These are phyloP conservation scores for Nyctereutes procyonoides DNA, from an alignment of 2,113 vertebrate genomes.

Conservation along the genomic window DNA sequence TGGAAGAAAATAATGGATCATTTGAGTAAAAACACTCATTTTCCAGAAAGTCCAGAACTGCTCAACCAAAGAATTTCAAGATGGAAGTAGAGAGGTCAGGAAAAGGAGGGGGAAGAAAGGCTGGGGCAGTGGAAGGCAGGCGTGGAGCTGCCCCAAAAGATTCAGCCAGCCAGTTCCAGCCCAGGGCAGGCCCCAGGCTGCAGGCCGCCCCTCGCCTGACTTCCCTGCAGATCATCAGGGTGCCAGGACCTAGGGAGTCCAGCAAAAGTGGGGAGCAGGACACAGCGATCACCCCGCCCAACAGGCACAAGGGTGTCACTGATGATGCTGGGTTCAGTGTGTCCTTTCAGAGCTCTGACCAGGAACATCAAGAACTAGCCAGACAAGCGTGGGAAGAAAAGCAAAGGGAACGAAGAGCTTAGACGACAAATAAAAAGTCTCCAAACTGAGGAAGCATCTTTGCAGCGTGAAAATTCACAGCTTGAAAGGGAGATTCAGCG, in stretches of 20 bases:
- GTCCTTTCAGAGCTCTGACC: not conserved
- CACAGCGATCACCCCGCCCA: accelerated
- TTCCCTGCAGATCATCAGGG: accelerated
- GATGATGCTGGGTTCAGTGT: no score
- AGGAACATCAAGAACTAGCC: not conserved
- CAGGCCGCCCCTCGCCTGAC: accelerated
- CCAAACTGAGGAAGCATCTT: accelerated
- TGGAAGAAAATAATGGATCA: not conserved
- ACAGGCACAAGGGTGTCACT: not conserved
- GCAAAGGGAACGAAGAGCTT: not conserved
- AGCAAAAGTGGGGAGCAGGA: not conserved
- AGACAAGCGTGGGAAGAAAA: not conserved
- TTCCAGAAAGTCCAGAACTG: not conserved
- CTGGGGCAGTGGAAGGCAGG: accelerated
- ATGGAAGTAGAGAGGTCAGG: not conserved
- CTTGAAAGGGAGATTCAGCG: not conserved
- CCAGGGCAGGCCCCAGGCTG: accelerated
- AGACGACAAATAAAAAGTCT: not conserved
- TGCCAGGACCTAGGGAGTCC: no score
- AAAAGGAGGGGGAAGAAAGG: not conserved
- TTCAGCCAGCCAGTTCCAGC: accelerated
- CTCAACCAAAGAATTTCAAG: accelerated
- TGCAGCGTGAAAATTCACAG: not conserved
- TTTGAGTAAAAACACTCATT: not conserved
- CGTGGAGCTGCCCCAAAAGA: no score